Conservation (phyloP, 2,797 vertebrate genomes). For the Cryptoprocta ferox region DNA sequence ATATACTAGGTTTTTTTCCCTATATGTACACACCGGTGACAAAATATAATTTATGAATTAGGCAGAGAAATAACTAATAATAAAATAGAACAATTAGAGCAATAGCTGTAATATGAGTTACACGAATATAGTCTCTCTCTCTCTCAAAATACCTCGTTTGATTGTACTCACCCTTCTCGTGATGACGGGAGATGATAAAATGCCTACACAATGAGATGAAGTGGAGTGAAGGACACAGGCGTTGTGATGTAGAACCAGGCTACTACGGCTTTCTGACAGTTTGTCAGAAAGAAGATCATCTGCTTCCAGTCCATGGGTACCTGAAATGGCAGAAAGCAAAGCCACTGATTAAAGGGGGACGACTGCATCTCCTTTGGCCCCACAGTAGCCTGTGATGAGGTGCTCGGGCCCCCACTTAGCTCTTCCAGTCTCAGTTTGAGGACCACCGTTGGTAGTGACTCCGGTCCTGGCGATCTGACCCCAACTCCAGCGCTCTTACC, state of each 20-base stretch:
- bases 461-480: background rate
- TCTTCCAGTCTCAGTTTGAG: background rate
- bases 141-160: background rate
- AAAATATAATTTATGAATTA: background rate
- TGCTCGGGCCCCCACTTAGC: background rate
- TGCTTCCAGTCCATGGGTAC: background rate
- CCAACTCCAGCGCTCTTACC: background rate
- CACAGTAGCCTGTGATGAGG: background rate
- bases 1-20: background rate
- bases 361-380: background rate
- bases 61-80: background rate
- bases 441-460: background rate
- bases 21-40: background rate
- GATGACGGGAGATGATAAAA: background rate
- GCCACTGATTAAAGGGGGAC: background rate
- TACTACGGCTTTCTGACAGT: background rate
- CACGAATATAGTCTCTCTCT: background rate
- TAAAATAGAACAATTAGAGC: background rate
- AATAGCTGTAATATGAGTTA: background rate
- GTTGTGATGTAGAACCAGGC: background rate
- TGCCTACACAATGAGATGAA: background rate
- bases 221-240: background rate
- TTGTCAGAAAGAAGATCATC: background rate
- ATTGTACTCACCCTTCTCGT: background rate
- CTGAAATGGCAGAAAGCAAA: background rate